Evolutionary conservation across 37 sponge, comb jelly and placozoan species (phyloP).

Genomic region (Petrosia ficiformis): DNA sequence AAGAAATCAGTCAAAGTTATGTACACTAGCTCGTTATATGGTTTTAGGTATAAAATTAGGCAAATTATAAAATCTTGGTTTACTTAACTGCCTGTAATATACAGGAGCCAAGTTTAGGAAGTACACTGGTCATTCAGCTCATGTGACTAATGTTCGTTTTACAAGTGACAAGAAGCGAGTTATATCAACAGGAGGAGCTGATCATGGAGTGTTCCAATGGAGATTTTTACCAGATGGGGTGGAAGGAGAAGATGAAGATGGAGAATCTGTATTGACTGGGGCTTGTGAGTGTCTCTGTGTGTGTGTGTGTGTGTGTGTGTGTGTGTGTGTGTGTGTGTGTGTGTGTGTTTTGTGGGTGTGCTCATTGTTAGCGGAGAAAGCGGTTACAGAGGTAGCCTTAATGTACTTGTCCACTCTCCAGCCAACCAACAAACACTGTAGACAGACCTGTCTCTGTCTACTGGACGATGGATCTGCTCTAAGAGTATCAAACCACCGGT

Average conservation of each 20-base stretch:
- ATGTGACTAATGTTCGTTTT: slow-evolving; percentile 97
- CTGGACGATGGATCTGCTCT: no score
- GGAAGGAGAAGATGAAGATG: slow-evolving; percentile 13
- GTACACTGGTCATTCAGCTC: slow-evolving; percentile 96
- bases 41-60: no score
- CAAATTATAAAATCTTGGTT: no score
- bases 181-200: slow-evolving; percentile 92
- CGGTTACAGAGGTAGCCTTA: background rate
- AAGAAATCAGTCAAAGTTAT: no score
- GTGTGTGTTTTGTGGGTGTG: no score
- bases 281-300: slow-evolving; percentile 5
- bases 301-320: background rate
- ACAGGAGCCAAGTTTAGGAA: slow-evolving; percentile 88
- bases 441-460: no score
- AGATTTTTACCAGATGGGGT: slow-evolving; percentile 55
- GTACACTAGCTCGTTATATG: no score
- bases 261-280: background rate
- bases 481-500: no score
- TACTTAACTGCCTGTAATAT: background rate
- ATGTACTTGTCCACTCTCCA: no score
- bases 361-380: background rate
- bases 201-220: slow-evolving; percentile 97
- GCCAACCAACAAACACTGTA: no score
- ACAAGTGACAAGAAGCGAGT: slow-evolving; percentile 60
- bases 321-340: no score